Percentiles rank a stretch among this genome's conserved stretches.
These are phyloP conservation scores for Nymphalis c-album DNA, from an alignment of 2,888 invertebrate species.

Conservation along the genomic window DNA sequence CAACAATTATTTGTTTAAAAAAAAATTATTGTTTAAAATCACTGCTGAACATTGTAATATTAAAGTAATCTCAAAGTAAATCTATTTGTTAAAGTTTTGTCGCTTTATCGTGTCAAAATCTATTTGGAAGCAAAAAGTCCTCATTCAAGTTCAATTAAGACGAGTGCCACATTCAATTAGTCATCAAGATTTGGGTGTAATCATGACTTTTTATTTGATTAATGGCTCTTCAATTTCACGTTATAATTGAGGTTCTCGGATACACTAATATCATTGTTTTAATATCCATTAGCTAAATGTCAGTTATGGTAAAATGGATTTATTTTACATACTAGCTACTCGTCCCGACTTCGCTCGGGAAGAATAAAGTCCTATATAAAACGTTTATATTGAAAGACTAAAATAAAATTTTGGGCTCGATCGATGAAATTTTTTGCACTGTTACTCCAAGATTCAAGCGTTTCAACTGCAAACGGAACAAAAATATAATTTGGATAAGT, in stretches of 20 bases:
- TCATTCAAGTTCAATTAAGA: slow-evolving; percentile 72
- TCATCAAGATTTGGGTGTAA: slow-evolving; percentile 75
- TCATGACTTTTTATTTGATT: slow-evolving; percentile 76
- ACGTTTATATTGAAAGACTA: too few species aligned
- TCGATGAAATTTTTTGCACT: too few species aligned
- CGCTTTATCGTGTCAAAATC: slow-evolving; percentile 25
- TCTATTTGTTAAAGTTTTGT: slow-evolving; percentile 33
- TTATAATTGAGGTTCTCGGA: slow-evolving; percentile 62
- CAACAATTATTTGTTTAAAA: too few species aligned
- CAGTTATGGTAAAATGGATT: slow-evolving; percentile 25
- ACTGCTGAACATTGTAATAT: neutral
- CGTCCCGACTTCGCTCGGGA: too few species aligned
- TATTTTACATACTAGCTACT: neutral
- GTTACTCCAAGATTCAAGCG: too few species aligned
- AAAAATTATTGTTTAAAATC: too few species aligned
- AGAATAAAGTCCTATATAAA: too few species aligned
- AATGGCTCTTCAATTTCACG: slow-evolving; percentile 69
- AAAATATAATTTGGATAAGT: too few species aligned
- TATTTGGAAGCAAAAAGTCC: slow-evolving; percentile 53
- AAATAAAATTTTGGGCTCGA: too few species aligned
- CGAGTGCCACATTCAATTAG: slow-evolving; percentile 76
- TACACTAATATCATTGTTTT: slow-evolving; percentile 47
- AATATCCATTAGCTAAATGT: slow-evolving; percentile 44
- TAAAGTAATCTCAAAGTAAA: neutral
- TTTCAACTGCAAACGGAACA: too few species aligned